Conservation (phyloP, 2,797 vertebrate genomes). For the Tangara arthus region DNA sequence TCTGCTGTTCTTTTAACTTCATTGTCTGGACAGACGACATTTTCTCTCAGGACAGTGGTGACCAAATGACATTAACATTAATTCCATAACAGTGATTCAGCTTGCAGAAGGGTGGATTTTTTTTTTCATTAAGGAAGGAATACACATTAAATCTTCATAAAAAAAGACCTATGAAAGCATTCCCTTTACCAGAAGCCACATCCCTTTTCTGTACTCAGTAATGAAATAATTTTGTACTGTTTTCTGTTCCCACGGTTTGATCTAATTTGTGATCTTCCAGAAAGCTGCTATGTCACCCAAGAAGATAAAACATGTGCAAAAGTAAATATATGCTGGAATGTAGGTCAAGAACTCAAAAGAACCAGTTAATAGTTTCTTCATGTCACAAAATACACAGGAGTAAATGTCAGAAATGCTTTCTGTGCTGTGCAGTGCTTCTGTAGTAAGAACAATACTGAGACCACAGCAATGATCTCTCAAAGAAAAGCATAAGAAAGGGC, state of each 20-base stretch:
- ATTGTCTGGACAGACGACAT: conserved; percentile 47
- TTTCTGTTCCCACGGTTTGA: conserved; percentile 29
- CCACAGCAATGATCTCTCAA: not conserved
- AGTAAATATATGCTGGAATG: conserved; percentile 27
- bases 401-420: not conserved
- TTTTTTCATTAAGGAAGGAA: conserved; percentile 26
- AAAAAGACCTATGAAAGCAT: conserved; percentile 34
- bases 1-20: conserved; percentile 54
- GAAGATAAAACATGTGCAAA: not conserved
- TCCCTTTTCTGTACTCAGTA: conserved; percentile 30
- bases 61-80: conserved; percentile 54
- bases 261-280: not conserved
- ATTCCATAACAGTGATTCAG: conserved; percentile 72
- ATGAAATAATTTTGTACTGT: conserved; percentile 2
- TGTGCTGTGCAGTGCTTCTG: not conserved
- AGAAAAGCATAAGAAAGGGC: not conserved
- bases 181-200: conserved; percentile 14
- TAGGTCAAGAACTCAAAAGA: conserved; percentile 6
- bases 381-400: not conserved
- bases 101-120: not conserved
- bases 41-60: conserved; percentile 56
- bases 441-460: not conserved
- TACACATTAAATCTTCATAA: conserved; percentile 32
- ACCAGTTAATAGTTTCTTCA: not conserved
- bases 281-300: conserved; percentile 10